phyloP scores from a whole-genome alignment of 92 coral and sea anemone species.

The Epizoanthus ramosus region DNA sequence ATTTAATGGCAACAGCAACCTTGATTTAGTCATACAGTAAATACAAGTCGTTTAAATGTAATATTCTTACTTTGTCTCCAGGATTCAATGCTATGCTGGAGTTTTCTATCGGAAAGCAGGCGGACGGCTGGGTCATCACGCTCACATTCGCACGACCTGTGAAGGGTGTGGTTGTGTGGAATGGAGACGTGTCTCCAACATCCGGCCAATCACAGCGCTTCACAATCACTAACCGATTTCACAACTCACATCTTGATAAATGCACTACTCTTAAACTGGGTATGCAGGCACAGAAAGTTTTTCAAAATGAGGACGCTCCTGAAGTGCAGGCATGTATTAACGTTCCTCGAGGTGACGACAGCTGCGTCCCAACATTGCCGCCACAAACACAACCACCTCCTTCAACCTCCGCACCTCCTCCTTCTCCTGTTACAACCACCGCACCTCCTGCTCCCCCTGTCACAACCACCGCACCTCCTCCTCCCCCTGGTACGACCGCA shows the following conservation, averaged over 20 bases:
- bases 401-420: background rate
- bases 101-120: conserved; percentile 41
- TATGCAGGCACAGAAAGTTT: conserved; percentile 35
- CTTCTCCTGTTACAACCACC: background rate
- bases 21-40: background rate
- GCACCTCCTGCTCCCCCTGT: background rate
- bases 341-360: conserved; percentile 11
- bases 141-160: conserved; percentile 51
- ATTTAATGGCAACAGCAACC: no score
- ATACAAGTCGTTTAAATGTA: no score
- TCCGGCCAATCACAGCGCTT: conserved; percentile 23
- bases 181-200: conserved; percentile 36
- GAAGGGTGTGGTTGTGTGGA: conserved; percentile 32
- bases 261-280: conserved; percentile 49
- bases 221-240: conserved; percentile 31
- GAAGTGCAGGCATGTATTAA: conserved; percentile 11
- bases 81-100: conserved; percentile 8
- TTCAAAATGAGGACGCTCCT: conserved; percentile 17
- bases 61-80: no score
- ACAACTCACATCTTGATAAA: conserved; percentile 43
- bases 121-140: conserved; percentile 60
- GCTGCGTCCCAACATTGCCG: conserved; percentile 1
- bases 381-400: conserved; percentile 13
- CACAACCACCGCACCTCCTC: background rate
- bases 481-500: background rate